Base-by-base conservation (phyloP, 2,888 invertebrate species). In the Temnothorax unifasciatus region DNA sequence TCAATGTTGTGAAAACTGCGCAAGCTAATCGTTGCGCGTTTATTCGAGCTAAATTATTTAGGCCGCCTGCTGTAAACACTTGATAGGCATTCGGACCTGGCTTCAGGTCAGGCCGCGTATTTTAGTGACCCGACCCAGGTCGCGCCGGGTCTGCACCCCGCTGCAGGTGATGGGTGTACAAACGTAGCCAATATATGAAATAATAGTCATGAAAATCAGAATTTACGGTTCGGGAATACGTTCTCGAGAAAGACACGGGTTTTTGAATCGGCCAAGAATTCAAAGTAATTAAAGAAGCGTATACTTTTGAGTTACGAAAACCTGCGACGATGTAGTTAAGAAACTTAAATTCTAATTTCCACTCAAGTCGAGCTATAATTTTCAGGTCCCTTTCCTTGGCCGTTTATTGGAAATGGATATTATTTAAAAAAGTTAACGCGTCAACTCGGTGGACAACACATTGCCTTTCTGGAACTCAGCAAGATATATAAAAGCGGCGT, bases 361-460 rank as follows among this genome's bases (percentile, higher is more conserved):
- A 34, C 3, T 15, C 2, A 71, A 63, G 4, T n/a, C n/a, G 9
- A 44, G 13, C 18, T 85, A 75, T 47, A 38, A 79, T 34, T 71
- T 79, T 13, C 54, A 94, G 95, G 94, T 77, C 95, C 95, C 21
- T 91, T 92, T 34, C 69, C 91, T 68, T 95, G 93, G 94, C 95
- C 94, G 1, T 79, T 94, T 25, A 18, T 94, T 64, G 94, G 94
- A 5, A 94, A 92, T 63, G 76, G 89, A 3, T 83, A 54, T 29
- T 81, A 90, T 44, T 18, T 95, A 34, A 89, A 83, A 38, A 75
- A 86, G 57, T 47, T 94, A 13, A 82, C 89, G 4, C 88, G 76
- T 18, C 54, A 92, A 75, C 83, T 86, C n/a, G 92, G 93, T 8
- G 93, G 91, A 15, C 93, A 93, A 54, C 93, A 93, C 71, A 66